A percentile compares a stretch with the other conserved stretches of the same genome.
phyloP scores from a whole-genome alignment of 2,888 invertebrate species.

The Nematopogon swammerdamellus region DNA sequence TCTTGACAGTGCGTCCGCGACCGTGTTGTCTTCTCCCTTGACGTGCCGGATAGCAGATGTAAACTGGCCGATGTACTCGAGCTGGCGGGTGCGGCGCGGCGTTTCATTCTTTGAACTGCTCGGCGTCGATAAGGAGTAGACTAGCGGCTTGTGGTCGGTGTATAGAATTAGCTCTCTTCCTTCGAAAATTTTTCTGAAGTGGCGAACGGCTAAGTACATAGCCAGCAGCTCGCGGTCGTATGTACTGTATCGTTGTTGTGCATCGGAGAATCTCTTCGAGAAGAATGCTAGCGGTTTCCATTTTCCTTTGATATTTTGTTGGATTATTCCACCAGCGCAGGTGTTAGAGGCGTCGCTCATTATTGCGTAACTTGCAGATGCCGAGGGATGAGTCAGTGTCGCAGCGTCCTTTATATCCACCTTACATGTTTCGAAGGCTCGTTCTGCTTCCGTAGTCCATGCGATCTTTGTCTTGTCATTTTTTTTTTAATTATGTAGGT shows the following conservation, averaged over 20 bases:
- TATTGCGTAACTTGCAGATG: constrained; percentile 1
- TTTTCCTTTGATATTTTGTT: background rate
- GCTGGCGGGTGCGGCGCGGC: constrained; percentile 6
- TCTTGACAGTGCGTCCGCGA: constrained; percentile 17
- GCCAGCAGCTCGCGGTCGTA: constrained; percentile 4
- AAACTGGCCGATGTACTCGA: constrained; percentile 16
- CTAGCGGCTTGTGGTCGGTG: constrained; percentile 11
- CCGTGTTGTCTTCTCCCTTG: constrained; percentile 13
- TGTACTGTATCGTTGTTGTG: constrained; percentile 2
- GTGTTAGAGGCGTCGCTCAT: background rate
- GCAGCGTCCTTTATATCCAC: background rate
- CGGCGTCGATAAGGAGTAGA: constrained; percentile 7
- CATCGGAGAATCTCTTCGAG: constrained; percentile 1
- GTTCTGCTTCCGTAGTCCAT: background rate
- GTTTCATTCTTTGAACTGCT: constrained; percentile 3
- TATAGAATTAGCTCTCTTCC: constrained; percentile 6
- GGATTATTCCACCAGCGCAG: background rate
- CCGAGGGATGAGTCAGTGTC: constrained; percentile 1
- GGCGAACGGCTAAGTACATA: background rate
- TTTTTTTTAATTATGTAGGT: constrained; percentile 2
- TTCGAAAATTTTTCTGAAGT: constrained; percentile 2
- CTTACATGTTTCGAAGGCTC: constrained; percentile 2
- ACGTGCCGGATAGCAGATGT: constrained; percentile 19
- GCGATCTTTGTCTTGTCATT: constrained; percentile 1
- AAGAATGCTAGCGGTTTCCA: constrained; percentile 2